Base-by-base conservation (phyloP, 2,797 vertebrate species). In the Antennarius maculatus region DNA sequence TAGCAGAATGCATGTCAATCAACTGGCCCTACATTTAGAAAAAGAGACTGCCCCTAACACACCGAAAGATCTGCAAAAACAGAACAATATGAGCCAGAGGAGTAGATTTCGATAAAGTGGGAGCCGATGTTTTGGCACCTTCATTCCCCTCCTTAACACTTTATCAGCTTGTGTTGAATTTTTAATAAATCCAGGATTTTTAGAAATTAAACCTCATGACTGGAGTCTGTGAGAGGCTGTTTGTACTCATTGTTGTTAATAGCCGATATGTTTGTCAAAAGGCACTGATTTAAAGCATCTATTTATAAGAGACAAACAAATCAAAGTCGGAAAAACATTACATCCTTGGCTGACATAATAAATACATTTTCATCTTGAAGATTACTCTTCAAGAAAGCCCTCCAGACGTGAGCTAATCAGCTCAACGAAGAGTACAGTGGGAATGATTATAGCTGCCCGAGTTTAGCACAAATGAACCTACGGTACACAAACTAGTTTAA, bases 1-100 rank as follows among this genome's bases (percentile, higher is more conserved):
- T 58, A 78, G 23, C 49, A 59, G 58, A 63, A 76, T 61, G 47
- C 52, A 79, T 69, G 70, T 73, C 58, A 79, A 83, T 85, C 68
- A 69, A 3, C 53, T 73, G 57, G 8, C 13, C 53, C 37, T 56
- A 58, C 28, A 50, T 53, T 15, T 50, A 52, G 27, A 64, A 66
- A 59, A 16, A 62, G n/a, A 59, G 49, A 57, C 53, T 0, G 16
- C 15, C 39, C 53, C 54, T 34, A 42, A 66, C 6, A 37, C 29
- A 53, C 18, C 27, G 48, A 41, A 41, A 76, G 43, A 70, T 60
- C 10, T 50, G 18, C 52, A 63, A 53, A 74, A 59, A 31, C 27
- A 17, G 56, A 61, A 54, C 16, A 13, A 42, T 31, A 57, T 29
- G 9, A 53, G 57, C 49, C 52, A 39, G 46, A 58, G 47, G 17